Percentiles rank a stretch among this genome's conserved stretches.
Evolutionary conservation across 2,113 vertebrate genomes (phyloP).

Genomic region (Gymnocephalus cernua): DNA sequence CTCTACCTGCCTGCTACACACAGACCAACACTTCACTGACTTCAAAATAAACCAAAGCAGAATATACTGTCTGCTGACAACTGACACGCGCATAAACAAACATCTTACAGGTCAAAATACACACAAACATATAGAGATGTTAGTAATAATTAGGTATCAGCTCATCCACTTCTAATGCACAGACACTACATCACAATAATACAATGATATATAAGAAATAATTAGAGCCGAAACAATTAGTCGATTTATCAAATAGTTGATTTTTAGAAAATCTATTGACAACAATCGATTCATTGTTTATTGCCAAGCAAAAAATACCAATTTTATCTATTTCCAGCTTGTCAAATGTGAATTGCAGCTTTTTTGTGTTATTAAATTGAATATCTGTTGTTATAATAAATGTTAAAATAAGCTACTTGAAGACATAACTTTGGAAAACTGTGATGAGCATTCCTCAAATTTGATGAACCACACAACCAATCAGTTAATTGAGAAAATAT

Average conservation of each 20-base stretch:
- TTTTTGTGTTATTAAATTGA: neutral
- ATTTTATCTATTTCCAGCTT: neutral
- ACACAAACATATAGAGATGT: neutral
- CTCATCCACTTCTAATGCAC: neutral
- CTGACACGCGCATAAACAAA: neutral
- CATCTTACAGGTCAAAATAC: neutral
- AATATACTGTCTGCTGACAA: neutral
- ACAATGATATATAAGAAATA: neutral
- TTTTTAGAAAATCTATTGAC: too few species aligned
- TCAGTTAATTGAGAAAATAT: neutral
- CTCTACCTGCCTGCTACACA: conserved; percentile 9
- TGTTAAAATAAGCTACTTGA: neutral
- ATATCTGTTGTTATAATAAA: neutral
- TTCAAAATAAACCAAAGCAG: neutral
- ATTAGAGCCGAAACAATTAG: neutral
- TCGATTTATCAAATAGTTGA: neutral
- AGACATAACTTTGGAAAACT: neutral
- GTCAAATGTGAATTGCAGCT: neutral
- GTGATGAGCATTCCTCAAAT: neutral
- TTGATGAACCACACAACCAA: neutral
- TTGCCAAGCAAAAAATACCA: neutral
- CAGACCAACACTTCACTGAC: neutral
- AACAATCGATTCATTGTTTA: neutral
- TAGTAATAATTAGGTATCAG: neutral
- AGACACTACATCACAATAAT: neutral